These are phyloP conservation scores for Bos indicus DNA, from an alignment of 2,113 vertebrate genomes.

Conservation along the genomic window DNA sequence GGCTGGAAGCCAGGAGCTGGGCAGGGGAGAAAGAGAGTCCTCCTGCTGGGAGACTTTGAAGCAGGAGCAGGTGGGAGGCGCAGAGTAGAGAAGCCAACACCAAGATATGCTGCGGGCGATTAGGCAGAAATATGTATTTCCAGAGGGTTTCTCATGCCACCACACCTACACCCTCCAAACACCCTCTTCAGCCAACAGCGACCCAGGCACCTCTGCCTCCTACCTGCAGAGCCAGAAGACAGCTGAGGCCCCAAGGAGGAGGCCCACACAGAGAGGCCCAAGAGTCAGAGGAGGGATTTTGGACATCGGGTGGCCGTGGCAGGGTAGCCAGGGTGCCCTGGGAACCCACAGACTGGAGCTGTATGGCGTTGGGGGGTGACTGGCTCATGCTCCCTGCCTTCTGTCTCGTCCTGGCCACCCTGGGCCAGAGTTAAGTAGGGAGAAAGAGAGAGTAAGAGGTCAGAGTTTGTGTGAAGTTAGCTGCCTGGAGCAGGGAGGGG, in stretches of 20 bases:
- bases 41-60: slow-evolving; percentile 66
- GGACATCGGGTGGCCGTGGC: background rate
- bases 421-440: background rate
- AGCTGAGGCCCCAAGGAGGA: slow-evolving; percentile 70
- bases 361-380: background rate
- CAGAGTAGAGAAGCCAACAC: slow-evolving; percentile 84
- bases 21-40: slow-evolving; percentile 43
- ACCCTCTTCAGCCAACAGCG: background rate
- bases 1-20: slow-evolving; percentile 81
- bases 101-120: slow-evolving; percentile 79
- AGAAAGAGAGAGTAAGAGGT: background rate
- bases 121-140: background rate
- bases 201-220: background rate
- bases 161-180: background rate
- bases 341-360: background rate
- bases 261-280: background rate
- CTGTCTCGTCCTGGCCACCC: background rate
- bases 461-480: slow-evolving; percentile 31
- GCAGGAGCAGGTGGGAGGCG: slow-evolving; percentile 79
- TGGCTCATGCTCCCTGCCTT: slow-evolving; percentile 47
- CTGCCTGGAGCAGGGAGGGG: background rate
- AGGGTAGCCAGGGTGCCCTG: background rate
- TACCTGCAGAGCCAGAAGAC: slow-evolving; percentile 83
- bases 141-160: background rate
- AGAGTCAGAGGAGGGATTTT: background rate